These are phyloP conservation scores for Sinocyclocheilus grahami DNA, from an alignment of 2,113 vertebrate species.

Conservation along the genomic window DNA sequence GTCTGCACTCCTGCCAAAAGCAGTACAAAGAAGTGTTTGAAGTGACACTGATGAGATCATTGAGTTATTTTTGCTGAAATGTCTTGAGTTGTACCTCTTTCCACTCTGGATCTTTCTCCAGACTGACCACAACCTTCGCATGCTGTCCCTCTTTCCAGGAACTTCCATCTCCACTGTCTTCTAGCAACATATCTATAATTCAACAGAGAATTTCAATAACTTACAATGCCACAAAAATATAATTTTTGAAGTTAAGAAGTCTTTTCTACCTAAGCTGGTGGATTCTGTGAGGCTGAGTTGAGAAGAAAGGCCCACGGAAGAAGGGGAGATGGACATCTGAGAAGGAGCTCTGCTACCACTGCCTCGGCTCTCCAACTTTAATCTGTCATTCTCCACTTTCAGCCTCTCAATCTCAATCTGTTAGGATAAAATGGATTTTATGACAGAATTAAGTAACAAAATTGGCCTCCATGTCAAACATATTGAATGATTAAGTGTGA, in stretches of 20 bases:
- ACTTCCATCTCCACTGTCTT: constrained; percentile 76
- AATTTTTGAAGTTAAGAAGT: neutral
- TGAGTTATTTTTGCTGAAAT: neutral
- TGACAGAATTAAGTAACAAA: neutral
- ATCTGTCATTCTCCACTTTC: constrained; percentile 84
- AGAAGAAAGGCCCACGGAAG: constrained; percentile 60
- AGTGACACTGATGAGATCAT: neutral
- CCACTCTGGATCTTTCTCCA: constrained; percentile 46
- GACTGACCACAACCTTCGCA: constrained; percentile 82
- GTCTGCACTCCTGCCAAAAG: constrained; percentile 45
- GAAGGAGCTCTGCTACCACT: constrained; percentile 81
- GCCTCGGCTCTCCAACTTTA: constrained; percentile 83
- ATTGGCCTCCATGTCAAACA: neutral
- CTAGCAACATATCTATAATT: constrained; percentile 80
- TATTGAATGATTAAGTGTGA: neutral
- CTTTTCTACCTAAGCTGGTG: constrained; percentile 52
- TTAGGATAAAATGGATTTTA: constrained; percentile 6
- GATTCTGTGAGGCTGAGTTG: constrained; percentile 80
- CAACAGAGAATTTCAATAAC: neutral
- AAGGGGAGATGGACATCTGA: constrained; percentile 82
- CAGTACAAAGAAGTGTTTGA: neutral
- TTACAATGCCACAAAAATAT: neutral
- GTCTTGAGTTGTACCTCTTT: constrained; percentile 49
- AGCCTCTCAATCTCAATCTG: constrained; percentile 88
- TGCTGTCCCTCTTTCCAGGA: constrained; percentile 81